Base-by-base conservation (phyloP, 92 coral and sea anemone genomes). In the Zoanthus sansibaricus region DNA sequence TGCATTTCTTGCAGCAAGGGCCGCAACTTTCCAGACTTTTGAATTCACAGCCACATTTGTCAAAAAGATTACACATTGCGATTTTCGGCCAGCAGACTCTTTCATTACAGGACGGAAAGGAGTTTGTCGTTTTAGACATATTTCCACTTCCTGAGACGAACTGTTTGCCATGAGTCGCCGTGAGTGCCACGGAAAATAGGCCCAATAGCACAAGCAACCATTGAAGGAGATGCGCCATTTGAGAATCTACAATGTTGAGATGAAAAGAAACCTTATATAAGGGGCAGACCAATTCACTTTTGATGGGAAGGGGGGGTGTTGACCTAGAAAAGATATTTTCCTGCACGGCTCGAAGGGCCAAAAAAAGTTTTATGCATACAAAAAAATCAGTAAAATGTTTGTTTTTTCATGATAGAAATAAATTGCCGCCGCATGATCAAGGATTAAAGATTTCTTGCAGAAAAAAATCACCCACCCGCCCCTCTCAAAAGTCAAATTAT, bases 1-100 rank as follows among this genome's bases (percentile, higher is more conserved):
- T 79, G 58, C 97, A 94, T 56, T 86, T 84, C 6, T 87, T 91
- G 58, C 97, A 90, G 46, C 95, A 92, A 11, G 74, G 25, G 46
- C 67, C 82, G 1, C 47, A 33, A 12, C 16, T 13, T 76, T 54
- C 31, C 62, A 32, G 13, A 54, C 54, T 44, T 4, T 54, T 8
- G 31, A 51, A 16, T 10, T 11, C 45, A 62, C 82, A 76, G 31
- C n/a, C 61, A 31, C 82, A 76, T 30, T 15, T 52, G 33, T 44
- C 8, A 15, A 76, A 25, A 30, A 76, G 82, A 30, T 76, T 76
- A 16, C 82, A 76, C 54, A 31, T 76, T 0, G 82, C 82, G 21
- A 76, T 32, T 14, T 55, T 51, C 44, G 82, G 68, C 82, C 82
- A 76, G 12, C 82, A 76, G 12, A 54, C 15, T 25, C 46, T 51